Conservation (phyloP, 2,888 invertebrate genomes). For the Polydrusus cervinus region DNA sequence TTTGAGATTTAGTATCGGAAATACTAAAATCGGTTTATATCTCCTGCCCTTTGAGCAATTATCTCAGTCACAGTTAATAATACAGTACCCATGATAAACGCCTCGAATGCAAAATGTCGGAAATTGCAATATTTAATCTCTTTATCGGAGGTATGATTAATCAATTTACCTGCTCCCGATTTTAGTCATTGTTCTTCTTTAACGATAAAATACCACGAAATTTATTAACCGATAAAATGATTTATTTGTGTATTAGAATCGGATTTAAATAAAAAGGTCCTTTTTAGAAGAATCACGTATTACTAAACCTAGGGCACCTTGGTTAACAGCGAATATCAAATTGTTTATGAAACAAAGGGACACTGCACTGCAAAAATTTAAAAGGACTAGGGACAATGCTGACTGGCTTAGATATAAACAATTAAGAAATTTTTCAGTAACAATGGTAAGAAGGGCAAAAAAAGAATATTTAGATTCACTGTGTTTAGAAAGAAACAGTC, state of each 20-base stretch:
- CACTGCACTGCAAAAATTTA: no score
- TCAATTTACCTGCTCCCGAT: constrained; percentile 54
- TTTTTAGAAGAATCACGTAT: no score
- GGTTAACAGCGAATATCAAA: no score
- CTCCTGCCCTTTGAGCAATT: constrained; percentile 25
- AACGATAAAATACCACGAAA: constrained; percentile 60
- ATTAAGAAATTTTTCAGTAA: no score
- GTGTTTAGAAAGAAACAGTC: no score
- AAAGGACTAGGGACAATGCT: no score
- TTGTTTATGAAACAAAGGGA: no score
- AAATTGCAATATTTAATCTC: constrained; percentile 60
- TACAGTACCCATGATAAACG: constrained; percentile 34
- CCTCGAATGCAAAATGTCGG: constrained; percentile 54
- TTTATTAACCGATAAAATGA: constrained; percentile 59
- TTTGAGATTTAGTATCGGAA: neutral
- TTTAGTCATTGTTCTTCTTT: constrained; percentile 54
- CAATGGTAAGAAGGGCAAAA: no score
- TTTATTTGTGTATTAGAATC: constrained; percentile 40
- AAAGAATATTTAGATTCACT: no score
- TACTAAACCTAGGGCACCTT: no score
- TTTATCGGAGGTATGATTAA: constrained; percentile 59
- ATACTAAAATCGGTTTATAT: neutral
- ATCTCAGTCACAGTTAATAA: constrained; percentile 41
- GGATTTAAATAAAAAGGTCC: constrained; percentile 20
- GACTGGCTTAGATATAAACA: no score